Base-by-base conservation (phyloP, 2,888 invertebrate genomes). In the Cotesia congregata region DNA sequence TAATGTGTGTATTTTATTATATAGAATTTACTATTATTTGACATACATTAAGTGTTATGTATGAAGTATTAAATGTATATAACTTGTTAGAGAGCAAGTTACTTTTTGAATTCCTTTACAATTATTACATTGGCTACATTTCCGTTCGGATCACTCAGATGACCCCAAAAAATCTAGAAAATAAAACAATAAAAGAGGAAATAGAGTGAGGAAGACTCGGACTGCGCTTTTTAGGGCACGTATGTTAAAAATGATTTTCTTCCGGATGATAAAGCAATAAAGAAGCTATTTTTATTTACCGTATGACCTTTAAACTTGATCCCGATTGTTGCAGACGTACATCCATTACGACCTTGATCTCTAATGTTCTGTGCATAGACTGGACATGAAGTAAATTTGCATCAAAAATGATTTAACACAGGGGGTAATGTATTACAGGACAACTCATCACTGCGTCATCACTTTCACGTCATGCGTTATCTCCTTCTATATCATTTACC, bases 261-360 rank as follows among this genome's bases (percentile, higher is more conserved):
- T 67, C 50, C 12, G 12, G 12, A 12, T 50, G 50, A 50, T 50
- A 67, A 9, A 67, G 20, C 17, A 17, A 64, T 64, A 15, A 20
- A 64, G 15, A 64, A 64, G 50, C 6, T 41, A 69, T 41, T 69
- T 69, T 20, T 50, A n/a, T 39, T 5, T 67, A 39, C 67, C n/a
- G 40, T 5, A n/a, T 40, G 67, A 40, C n/a, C n/a, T 67, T 67
- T 67, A 15, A 40, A 67, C n/a, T 67, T 67, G 40, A 67, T 67
- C 40, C 39, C 67, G 50, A 50, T 50, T 50, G 50, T 50, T 50
- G 50, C 50, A 50, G 50, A 50, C 50, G 50, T 39, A 65, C 50
- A 59, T 73, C 59, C 41, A 30, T 17, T 30, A n/a, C 50, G 73
- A 7, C 73, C 73, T 73, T 73, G 73, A 73, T 73, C 73, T 67